A percentile compares a stretch with the other conserved stretches of the same genome.
Conservation (phyloP, 2,113 vertebrate genomes). For the Miniopterus natalensis region DNA sequence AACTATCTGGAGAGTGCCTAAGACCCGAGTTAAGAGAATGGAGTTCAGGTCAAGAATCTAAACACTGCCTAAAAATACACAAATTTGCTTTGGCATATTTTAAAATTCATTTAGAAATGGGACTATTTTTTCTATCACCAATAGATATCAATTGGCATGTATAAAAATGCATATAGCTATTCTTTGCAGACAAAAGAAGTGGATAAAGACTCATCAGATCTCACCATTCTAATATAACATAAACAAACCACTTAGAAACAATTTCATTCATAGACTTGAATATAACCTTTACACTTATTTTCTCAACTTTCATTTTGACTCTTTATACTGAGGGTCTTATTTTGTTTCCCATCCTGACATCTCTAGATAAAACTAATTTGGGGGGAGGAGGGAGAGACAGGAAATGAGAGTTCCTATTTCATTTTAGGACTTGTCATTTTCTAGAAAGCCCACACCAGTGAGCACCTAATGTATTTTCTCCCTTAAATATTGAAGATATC, state of each 20-base stretch:
- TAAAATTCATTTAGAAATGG: conserved; percentile 46
- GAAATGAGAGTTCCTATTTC: conserved; percentile 60
- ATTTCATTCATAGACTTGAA: conserved; percentile 24
- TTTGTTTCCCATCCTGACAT: not conserved
- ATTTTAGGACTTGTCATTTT: conserved; percentile 43
- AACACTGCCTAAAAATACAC: conserved; percentile 28
- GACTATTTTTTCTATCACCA: not conserved
- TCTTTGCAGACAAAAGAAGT: conserved; percentile 33
- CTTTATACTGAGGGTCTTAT: not conserved
- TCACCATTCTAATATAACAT: not conserved
- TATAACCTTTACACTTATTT: conserved; percentile 39
- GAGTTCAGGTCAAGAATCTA: conserved; percentile 27
- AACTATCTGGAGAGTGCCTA: conserved; percentile 45
- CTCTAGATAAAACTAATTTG: conserved; percentile 57
- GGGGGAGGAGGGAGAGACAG: not conserved
- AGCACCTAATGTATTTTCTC: not conserved
- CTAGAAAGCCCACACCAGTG: not conserved
- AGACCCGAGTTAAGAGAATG: not conserved
- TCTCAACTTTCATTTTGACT: conserved; percentile 54
- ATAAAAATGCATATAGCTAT: not conserved
- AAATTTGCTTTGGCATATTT: conserved; percentile 17
- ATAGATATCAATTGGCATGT: not conserved
- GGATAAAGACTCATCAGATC: not conserved
- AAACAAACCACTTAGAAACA: conserved; percentile 18
- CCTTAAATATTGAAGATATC: not conserved